These are phyloP conservation scores for Stegodyphus mimosarum DNA, from an alignment of 1,140 invertebrate species.

Conservation along the genomic window DNA sequence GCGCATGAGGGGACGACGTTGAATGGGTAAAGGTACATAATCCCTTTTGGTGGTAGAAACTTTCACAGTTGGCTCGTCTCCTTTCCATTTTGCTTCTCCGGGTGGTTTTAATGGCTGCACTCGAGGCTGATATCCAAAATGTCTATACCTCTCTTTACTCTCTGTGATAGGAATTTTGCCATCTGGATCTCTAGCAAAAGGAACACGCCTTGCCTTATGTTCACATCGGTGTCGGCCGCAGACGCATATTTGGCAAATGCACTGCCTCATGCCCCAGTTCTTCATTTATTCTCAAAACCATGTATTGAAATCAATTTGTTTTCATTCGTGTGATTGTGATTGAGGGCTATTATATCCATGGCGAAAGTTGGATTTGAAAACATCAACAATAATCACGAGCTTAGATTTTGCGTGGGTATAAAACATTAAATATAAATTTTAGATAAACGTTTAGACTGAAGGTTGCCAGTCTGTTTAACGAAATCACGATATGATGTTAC, in stretches of 20 bases:
- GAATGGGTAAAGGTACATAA: slow-evolving; percentile 21
- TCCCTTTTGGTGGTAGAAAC: slow-evolving; percentile 25
- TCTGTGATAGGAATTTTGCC: slow-evolving; percentile 1
- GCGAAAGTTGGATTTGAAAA: too few species aligned
- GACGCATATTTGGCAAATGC: slow-evolving; percentile 50
- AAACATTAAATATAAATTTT: too few species aligned
- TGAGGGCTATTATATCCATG: too few species aligned
- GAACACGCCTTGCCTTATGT: slow-evolving; percentile 6
- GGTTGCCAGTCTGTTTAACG: too few species aligned
- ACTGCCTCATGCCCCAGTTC: slow-evolving; percentile 15
- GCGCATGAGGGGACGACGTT: not conserved
- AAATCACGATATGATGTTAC: too few species aligned
- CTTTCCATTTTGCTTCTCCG: slow-evolving; percentile 6
- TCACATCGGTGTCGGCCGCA: slow-evolving; percentile 40
- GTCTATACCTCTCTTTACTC: slow-evolving; percentile 36
- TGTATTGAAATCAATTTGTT: too few species aligned
- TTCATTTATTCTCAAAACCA: too few species aligned
- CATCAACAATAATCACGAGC: too few species aligned
- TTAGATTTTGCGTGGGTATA: too few species aligned
- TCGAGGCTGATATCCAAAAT: slow-evolving; percentile 2
- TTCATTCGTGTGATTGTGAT: too few species aligned
- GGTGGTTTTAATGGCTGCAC: slow-evolving; percentile 5
- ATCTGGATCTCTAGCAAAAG: slow-evolving; percentile 33
- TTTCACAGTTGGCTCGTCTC: slow-evolving; percentile 23
- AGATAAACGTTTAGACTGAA: too few species aligned